These are phyloP conservation scores for Chunga burmeisteri DNA, from an alignment of 2,113 vertebrate genomes.

Conservation along the genomic window DNA sequence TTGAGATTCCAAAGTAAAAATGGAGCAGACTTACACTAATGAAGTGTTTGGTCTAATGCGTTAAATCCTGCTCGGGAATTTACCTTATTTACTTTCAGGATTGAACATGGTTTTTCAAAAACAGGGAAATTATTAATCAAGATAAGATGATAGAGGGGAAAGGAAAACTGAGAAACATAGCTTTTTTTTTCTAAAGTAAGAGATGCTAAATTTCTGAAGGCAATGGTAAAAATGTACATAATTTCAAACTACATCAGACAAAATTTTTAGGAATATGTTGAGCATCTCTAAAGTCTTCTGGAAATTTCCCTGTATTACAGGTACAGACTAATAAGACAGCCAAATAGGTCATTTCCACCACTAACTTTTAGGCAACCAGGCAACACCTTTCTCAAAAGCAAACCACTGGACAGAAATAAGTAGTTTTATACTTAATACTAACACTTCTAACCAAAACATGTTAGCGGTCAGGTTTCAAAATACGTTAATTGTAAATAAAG, in stretches of 20 bases:
- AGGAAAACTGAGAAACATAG: background rate
- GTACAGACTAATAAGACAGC: background rate
- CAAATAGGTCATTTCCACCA: background rate
- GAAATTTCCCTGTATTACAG: background rate
- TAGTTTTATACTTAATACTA: background rate
- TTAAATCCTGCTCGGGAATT: background rate
- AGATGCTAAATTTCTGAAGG: background rate
- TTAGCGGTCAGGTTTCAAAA: slow-evolving; percentile 12
- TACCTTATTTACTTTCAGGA: background rate
- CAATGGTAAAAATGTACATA: background rate
- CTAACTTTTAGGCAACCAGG: background rate
- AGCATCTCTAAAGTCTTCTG: background rate
- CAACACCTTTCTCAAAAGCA: background rate
- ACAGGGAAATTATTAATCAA: background rate
- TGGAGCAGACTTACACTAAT: background rate
- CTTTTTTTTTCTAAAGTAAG: background rate
- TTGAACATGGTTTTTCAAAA: background rate
- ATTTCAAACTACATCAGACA: background rate
- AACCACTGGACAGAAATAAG: background rate
- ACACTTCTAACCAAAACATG: background rate
- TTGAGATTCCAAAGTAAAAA: background rate
- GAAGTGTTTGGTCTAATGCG: background rate
- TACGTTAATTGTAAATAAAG: background rate
- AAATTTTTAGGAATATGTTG: background rate
- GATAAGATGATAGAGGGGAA: background rate